phyloP scores from a whole-genome alignment of 2,888 invertebrate species.

The Dendrolimus pini region DNA sequence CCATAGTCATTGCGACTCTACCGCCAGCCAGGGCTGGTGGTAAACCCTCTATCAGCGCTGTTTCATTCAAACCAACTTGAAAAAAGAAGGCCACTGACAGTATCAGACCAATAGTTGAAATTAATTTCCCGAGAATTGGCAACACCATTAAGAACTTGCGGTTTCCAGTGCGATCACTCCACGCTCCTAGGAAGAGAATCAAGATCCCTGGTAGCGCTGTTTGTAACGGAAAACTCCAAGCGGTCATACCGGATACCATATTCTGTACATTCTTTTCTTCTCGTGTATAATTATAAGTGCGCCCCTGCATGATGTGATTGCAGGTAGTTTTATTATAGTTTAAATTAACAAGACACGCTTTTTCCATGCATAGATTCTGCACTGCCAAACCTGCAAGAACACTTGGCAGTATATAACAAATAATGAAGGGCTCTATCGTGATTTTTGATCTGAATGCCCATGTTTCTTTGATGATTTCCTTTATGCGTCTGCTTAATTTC shows the following conservation, averaged over 20 bases:
- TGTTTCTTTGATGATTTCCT: constrained; percentile 52
- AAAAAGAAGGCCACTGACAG: constrained; percentile 76
- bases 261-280: constrained; percentile 66
- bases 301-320: constrained; percentile 62
- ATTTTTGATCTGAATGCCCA: constrained; percentile 61
- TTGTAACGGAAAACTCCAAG: constrained; percentile 76
- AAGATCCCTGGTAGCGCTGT: constrained; percentile 75
- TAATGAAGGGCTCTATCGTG: constrained; percentile 82
- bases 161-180: constrained; percentile 79
- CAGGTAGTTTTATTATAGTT: constrained; percentile 73
- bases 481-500: constrained; percentile 50
- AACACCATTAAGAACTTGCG: constrained; percentile 77
- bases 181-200: constrained; percentile 77
- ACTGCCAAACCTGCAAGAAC: constrained; percentile 80
- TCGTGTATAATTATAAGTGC: constrained; percentile 51
- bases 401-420: constrained; percentile 80
- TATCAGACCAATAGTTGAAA: constrained; percentile 73
- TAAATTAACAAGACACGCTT: constrained; percentile 75
- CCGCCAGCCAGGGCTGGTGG: constrained; percentile 79
- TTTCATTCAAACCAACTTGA: constrained; percentile 72
- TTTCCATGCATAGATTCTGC: constrained; percentile 74
- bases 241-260: constrained; percentile 75
- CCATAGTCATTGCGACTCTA: constrained; percentile 77
- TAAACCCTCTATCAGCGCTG: constrained; percentile 73
- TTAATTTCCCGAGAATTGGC: constrained; percentile 75